phyloP scores from a whole-genome alignment of 2,797 vertebrate genomes.

The Heteromormyrus szaboi region DNA sequence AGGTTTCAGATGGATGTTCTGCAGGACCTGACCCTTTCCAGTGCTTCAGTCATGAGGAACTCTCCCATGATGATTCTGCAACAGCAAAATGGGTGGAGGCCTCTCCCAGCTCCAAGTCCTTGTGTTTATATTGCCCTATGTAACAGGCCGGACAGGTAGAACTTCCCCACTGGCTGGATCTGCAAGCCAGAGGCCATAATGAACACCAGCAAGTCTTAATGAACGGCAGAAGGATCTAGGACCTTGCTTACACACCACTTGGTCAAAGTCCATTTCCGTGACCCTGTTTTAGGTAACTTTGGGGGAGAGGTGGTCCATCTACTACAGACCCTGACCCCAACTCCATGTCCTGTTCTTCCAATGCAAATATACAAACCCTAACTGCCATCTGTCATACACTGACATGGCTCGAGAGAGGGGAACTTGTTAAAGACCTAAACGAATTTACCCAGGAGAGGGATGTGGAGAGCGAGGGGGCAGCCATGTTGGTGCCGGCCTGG shows the following conservation, averaged over 20 bases:
- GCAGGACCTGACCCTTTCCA: neutral
- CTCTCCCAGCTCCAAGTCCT: neutral
- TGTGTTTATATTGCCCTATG: neutral
- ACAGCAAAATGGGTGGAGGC: neutral
- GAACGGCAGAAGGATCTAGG: neutral
- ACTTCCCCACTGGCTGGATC: neutral
- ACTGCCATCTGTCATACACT: constrained; percentile 33
- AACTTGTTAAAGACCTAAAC: constrained; percentile 25
- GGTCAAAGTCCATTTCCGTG: neutral
- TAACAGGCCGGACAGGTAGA: neutral
- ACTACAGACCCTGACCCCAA: neutral
- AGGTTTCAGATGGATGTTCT: neutral
- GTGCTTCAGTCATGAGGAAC: neutral
- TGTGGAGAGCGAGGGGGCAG: constrained; percentile 7
- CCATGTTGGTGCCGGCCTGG: constrained; percentile 16
- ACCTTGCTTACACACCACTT: neutral
- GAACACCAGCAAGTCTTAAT: neutral
- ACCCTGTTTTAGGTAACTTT: neutral
- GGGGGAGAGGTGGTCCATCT: neutral
- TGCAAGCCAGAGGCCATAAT: too few species aligned
- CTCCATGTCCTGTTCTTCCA: constrained; percentile 12
- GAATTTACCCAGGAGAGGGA: constrained; percentile 12
- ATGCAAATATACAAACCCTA: constrained; percentile 34
- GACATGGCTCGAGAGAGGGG: neutral
- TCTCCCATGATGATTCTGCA: neutral